These are phyloP conservation scores for Limnephilus marmoratus DNA, from an alignment of 2,888 invertebrate genomes.

Conservation along the genomic window DNA sequence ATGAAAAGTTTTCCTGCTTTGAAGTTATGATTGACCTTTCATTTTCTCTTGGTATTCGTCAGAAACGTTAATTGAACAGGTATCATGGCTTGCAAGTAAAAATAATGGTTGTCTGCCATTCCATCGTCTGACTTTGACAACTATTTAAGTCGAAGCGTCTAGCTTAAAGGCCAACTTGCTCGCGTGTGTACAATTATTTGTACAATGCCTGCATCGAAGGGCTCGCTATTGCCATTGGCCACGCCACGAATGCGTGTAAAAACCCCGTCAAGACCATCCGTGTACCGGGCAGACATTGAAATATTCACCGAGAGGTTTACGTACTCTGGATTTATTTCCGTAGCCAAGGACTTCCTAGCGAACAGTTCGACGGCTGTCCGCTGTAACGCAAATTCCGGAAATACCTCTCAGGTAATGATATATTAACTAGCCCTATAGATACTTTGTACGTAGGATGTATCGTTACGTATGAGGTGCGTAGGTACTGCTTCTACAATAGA, in stretches of 20 bases:
- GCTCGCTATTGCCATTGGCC: neutral
- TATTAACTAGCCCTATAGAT: neutral
- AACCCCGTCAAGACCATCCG: slow-evolving; percentile 26
- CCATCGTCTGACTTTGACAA: neutral
- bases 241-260: slow-evolving; percentile 5
- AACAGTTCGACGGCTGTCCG: neutral
- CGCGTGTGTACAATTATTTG: neutral
- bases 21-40: neutral
- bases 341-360: slow-evolving; percentile 20
- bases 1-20: neutral
- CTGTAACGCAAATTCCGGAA: neutral
- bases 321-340: slow-evolving; percentile 22
- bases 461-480: neutral
- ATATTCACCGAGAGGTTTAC: slow-evolving; percentile 32
- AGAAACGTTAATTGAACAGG: neutral
- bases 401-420: slow-evolving; percentile 6
- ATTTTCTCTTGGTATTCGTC: neutral
- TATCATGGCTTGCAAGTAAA: neutral
- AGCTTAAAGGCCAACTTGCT: neutral
- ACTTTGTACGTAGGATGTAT: neutral
- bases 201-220: neutral
- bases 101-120: neutral
- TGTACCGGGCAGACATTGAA: slow-evolving; percentile 16
- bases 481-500: neutral
- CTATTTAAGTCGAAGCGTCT: neutral